A percentile compares a stretch with the other conserved stretches of the same genome.
These are phyloP conservation scores for Caenorhabditis wallacei DNA, from an alignment of 2,888 invertebrate genomes.

Conservation along the genomic window DNA sequence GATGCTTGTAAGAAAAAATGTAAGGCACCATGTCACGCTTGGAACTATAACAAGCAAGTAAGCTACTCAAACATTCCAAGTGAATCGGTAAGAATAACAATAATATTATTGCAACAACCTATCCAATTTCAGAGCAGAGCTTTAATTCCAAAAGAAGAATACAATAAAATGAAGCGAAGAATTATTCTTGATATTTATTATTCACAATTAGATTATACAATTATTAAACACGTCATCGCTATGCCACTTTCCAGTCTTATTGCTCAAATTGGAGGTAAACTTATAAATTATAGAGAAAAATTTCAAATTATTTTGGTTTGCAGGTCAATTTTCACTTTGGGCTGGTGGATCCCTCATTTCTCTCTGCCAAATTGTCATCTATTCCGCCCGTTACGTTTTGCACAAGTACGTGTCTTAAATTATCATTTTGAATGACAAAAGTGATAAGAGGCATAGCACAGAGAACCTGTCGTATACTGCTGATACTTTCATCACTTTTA, in stretches of 20 bases:
- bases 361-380: conserved; percentile 77
- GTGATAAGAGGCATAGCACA: conserved; percentile 37
- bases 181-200: conserved; percentile 75
- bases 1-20: conserved; percentile 75
- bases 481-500: conserved; percentile 21
- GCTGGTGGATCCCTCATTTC: conserved; percentile 80
- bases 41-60: conserved; percentile 77
- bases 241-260: conserved; percentile 78
- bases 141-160: conserved; percentile 58
- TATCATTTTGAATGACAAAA: conserved; percentile 44
- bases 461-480: conserved; percentile 5
- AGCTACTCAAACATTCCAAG: conserved; percentile 79
- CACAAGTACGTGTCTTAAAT: conserved; percentile 59
- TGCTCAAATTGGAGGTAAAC: conserved; percentile 80
- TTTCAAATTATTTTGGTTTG: conserved; percentile 5
- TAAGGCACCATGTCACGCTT: conserved; percentile 78
- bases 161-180: conserved; percentile 67
- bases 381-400: conserved; percentile 59
- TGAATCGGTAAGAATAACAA: conserved; percentile 62
- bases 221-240: conserved; percentile 78
- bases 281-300: not conserved
- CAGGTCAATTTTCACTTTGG: conserved; percentile 81
- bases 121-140: conserved; percentile 39
- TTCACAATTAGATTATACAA: conserved; percentile 77
- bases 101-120: not conserved